Base-by-base conservation (phyloP, 2,113 vertebrate species). In the Otus sunia region DNA sequence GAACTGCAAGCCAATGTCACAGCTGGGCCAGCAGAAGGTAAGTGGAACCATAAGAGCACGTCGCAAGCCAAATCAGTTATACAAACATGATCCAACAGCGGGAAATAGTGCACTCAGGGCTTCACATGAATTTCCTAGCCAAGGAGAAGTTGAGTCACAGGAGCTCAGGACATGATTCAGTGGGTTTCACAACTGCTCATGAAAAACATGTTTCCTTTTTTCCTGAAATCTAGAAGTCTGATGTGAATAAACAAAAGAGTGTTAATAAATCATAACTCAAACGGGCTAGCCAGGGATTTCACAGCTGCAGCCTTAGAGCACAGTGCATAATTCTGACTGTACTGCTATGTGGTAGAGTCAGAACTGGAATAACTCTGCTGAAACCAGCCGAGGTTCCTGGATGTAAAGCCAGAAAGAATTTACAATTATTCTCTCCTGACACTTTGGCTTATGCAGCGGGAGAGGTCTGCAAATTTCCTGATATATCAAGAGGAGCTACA, bases 21-120 rank as follows among this genome's bases (percentile, higher is more conserved):
- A 4, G 99, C 99, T 10, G 99, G 99, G 89, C 98, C 99, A 15
- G 98, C 98, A 9, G 98, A 98, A 98, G 99, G 99, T 99, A 94
- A 96, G 98, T 49, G 73, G 71, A n/a, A 4, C 91, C 26, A 32
- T 32, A n/a, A 69, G 68, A 75, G 3, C 36, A 11, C 23, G 14
- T 71, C 6, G 11, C 16, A 43, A 78, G 22, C 59, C 76, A 49
- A 25, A 58, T 34, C 47, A 29, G 29, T 63, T 84, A 56, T 7
- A 30, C 36, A 59, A 62, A 69, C 34, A 16, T 5, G 10, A 41
- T 56, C 79, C 53, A 84, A 23, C 86, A 80, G 80, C 20, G 13
- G 63, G 62, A 41, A 92, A 39, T 34, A 74, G 59, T 2, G 41
- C 25, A 11, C 55, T 76, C 26, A 15, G 53, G 67, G 59, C 41